A percentile compares a stretch with the other conserved stretches of the same genome.
Evolutionary conservation across 2,888 invertebrate genomes (phyloP).

Genomic region (Auanema freiburgensis): DNA sequence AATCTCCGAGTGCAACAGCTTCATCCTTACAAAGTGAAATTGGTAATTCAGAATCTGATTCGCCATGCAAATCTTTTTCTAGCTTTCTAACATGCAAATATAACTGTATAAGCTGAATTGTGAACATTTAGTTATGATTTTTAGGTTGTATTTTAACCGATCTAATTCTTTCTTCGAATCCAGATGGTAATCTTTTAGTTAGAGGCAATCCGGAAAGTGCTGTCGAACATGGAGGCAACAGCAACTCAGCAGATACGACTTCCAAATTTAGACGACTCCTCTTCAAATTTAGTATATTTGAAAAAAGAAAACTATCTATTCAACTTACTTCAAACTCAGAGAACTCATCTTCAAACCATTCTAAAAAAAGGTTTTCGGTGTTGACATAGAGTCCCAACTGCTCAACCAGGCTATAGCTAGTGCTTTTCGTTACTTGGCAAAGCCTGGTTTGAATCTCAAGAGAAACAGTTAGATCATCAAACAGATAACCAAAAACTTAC

Average conservation of each 20-base stretch:
- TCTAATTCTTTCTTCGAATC: slow-evolving; percentile 77
- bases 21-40: slow-evolving; percentile 77
- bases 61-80: slow-evolving; percentile 65
- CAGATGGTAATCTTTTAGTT: slow-evolving; percentile 88
- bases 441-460: slow-evolving; percentile 30
- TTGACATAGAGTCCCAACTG: slow-evolving; percentile 62
- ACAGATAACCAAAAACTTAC: slow-evolving; percentile 14
- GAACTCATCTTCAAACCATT: slow-evolving; percentile 98
- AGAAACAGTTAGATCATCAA: background rate
- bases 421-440: slow-evolving; percentile 22
- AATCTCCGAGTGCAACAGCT: slow-evolving; percentile 88
- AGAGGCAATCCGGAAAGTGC: slow-evolving; percentile 94
- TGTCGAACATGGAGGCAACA: slow-evolving; percentile 91
- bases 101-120: slow-evolving; percentile 39
- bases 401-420: slow-evolving; percentile 70
- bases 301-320: slow-evolving; percentile 7
- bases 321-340: slow-evolving; percentile 78
- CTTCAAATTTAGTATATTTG: slow-evolving; percentile 8
- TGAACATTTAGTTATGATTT: background rate
- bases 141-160: slow-evolving; percentile 63
- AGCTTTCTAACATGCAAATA: slow-evolving; percentile 43
- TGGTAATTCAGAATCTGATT: slow-evolving; percentile 83
- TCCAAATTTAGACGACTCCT: slow-evolving; percentile 68
- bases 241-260: slow-evolving; percentile 92
- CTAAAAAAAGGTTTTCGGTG: slow-evolving; percentile 95